Evolutionary conservation across 2,888 invertebrate species (phyloP), one percentile per base, ranked within the genome.

Genomic region (Apeira syringaria): DNA sequence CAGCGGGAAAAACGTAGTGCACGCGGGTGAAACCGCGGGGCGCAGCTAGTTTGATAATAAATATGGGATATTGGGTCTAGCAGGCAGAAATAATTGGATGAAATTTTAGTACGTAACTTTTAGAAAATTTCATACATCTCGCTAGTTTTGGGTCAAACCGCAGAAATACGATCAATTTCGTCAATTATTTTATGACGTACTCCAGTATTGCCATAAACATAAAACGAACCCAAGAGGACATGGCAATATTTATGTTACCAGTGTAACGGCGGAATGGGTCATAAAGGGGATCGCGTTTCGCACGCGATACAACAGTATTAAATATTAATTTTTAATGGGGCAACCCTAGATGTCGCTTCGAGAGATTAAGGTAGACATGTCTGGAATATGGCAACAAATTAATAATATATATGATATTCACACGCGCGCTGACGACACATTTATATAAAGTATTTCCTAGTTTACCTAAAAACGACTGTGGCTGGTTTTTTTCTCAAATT

Each of bases 271-370:
- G 32, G 39, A 51, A 31, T 32, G 34, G 38, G 30, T 25, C 5
- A 31, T 50, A 56, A 56, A 50, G 9, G 9, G 31, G 47, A 5
- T 58, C 47, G 59, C 66, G 59, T 65, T 63, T 44, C 47, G 59
- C 66, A 68, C 69, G 71, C 69, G 57, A 68, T 47, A 35, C 32
- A 8, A 29, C 30, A 31, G 31, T 59, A 61, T 66, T 57, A 62
- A 64, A 64, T 65, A 72, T 72, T 67, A 66, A 68, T 61, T 30
- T 58, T 59, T 61, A 56, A 60, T 41, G 47, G 56, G 36, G 34
- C 49, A 31, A 35, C 50, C 50, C 26, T 41, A 29, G 22, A 40
- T 9, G n/a, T 5, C 22, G 33, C 32, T 27, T 34, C 30, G 47
- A 15, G n/a, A 45, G 48, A 27, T 7, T 47, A 49, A 20, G 17